Evolutionary conservation across 2,113 vertebrate genomes (phyloP).

Genomic region (Plectropomus leopardus): DNA sequence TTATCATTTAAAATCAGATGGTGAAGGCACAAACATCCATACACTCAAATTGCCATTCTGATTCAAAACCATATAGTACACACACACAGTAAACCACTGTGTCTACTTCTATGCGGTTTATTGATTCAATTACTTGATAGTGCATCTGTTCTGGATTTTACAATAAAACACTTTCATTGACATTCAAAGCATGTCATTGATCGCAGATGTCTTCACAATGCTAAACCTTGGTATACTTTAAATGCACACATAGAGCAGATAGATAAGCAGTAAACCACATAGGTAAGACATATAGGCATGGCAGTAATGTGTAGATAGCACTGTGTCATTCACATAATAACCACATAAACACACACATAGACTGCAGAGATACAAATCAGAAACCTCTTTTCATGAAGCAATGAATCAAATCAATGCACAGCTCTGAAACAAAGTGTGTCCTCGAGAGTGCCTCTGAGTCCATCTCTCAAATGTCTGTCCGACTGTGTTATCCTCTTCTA

Average conservation of each 20-base stretch:
- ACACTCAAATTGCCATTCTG: slow-evolving; percentile 29
- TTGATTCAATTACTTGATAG: slow-evolving; percentile 52
- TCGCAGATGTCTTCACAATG: slow-evolving; percentile 36
- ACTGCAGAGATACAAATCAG: background rate
- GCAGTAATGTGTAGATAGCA: background rate
- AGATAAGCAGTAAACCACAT: slow-evolving; percentile 22
- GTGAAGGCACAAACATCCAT: background rate
- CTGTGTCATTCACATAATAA: background rate
- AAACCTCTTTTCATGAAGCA: background rate
- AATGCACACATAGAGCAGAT: slow-evolving; percentile 4
- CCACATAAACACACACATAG: background rate
- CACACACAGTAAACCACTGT: slow-evolving; percentile 10
- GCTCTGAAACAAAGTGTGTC: background rate
- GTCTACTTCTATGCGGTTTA: slow-evolving; percentile 17
- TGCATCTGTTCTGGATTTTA: slow-evolving; percentile 13
- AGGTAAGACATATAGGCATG: too few relatives aligned
- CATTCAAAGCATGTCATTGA: slow-evolving; percentile 44
- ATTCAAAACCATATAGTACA: slow-evolving; percentile 21
- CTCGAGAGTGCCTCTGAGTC: background rate
- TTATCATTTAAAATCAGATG: slow-evolving; percentile 18
- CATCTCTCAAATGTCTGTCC: slow-evolving; percentile 6
- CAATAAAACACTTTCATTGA: slow-evolving; percentile 44
- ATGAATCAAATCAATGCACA: background rate
- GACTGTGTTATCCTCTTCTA: background rate
- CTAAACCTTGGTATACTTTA: slow-evolving; percentile 6